These are phyloP conservation scores for Bufo gargarizans DNA, from an alignment of 2,113 vertebrate genomes.

Conservation along the genomic window DNA sequence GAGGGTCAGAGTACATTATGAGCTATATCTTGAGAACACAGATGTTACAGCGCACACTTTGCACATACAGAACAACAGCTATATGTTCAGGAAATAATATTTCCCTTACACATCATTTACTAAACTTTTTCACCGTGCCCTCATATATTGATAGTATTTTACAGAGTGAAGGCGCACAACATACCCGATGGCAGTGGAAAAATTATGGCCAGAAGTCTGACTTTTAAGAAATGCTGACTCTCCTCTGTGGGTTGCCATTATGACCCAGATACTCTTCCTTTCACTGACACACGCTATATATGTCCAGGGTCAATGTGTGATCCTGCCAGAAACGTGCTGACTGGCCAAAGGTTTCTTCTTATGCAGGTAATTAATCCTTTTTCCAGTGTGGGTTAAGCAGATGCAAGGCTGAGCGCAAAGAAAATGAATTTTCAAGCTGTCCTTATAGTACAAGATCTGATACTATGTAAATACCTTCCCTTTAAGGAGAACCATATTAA, in stretches of 20 bases:
- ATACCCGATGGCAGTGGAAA: background rate
- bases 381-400: slow-evolving; percentile 80
- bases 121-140: slow-evolving; percentile 1
- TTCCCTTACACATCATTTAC: background rate
- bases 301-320: slow-evolving; percentile 69
- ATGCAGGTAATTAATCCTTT: slow-evolving; percentile 79
- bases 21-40: background rate
- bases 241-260: slow-evolving; percentile 57
- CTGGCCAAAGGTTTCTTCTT: slow-evolving; percentile 63
- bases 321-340: slow-evolving; percentile 72
- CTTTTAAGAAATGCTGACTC: slow-evolving; percentile 67
- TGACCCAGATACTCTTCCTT: slow-evolving; percentile 63
- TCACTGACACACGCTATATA: slow-evolving; percentile 59
- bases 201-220: slow-evolving; percentile 38
- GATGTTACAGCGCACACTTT: background rate
- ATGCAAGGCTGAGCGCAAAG: slow-evolving; percentile 67
- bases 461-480: slow-evolving; percentile 5
- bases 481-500: background rate
- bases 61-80: background rate
- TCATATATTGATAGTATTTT: background rate
- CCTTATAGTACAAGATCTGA: background rate
- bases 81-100: background rate
- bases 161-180: background rate
- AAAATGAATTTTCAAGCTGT: slow-evolving; percentile 36
- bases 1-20: no score